A percentile compares a stretch with the other conserved stretches of the same genome.
Evolutionary conservation across 2,113 vertebrate genomes (phyloP).

Genomic region (Tyto alba): DNA sequence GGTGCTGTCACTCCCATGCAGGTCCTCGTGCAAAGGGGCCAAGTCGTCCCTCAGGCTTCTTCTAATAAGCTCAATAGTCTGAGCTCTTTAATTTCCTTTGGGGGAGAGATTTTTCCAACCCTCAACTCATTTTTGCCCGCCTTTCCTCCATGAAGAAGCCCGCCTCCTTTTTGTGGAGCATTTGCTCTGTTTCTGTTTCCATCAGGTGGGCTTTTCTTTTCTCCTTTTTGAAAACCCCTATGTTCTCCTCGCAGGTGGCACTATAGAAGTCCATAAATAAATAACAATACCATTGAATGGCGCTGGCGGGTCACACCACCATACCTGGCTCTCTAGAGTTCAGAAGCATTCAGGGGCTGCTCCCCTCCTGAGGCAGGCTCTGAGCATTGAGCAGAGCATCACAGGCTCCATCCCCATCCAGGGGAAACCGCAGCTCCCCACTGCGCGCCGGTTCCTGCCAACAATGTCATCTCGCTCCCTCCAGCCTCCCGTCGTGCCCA

Average conservation of each 20-base stretch:
- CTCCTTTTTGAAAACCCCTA: neutral
- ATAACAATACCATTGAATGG: neutral
- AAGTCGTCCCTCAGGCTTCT: neutral
- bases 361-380: neutral
- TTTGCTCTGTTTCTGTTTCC: neutral
- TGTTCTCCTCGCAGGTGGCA: neutral
- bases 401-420: neutral
- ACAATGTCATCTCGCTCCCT: neutral
- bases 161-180: neutral
- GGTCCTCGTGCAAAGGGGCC: neutral
- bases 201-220: neutral
- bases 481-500: neutral
- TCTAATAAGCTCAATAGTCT: neutral
- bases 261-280: neutral
- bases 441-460: neutral
- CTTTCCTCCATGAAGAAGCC: neutral
- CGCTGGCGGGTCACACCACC: neutral
- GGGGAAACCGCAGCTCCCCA: neutral
- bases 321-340: neutral
- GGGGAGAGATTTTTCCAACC: neutral
- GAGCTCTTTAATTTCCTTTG: neutral
- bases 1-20: neutral
- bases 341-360: neutral
- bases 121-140: neutral
- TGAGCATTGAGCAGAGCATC: neutral